Conservation (phyloP, 2,797 vertebrate genomes). For the Octomys mimax region DNA sequence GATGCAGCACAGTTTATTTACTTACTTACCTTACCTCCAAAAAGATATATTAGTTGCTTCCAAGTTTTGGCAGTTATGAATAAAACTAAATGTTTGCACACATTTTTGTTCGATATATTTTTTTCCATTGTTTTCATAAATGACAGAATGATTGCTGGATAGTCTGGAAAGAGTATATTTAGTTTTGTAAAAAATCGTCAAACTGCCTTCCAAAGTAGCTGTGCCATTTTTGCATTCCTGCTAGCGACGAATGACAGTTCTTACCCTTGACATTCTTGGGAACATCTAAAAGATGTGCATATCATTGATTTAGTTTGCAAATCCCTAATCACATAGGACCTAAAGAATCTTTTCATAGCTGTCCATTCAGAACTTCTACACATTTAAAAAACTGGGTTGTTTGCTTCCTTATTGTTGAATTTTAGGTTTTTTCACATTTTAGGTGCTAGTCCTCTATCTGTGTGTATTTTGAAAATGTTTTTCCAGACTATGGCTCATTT, state of each 20-base stretch:
- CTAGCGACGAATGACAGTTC: background rate
- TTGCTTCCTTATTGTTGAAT: constrained; percentile 43
- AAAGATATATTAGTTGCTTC: background rate
- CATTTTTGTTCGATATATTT: background rate
- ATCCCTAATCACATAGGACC: background rate
- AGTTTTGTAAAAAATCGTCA: constrained; percentile 14
- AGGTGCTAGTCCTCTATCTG: background rate
- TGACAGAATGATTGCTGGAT: background rate
- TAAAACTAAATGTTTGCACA: background rate
- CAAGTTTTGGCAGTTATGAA: background rate
- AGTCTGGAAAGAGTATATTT: background rate
- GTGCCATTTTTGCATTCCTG: background rate
- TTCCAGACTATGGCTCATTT: background rate
- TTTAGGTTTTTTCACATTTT: constrained; percentile 5
- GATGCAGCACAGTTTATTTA: background rate
- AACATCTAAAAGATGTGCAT: background rate
- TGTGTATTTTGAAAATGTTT: constrained; percentile 12
- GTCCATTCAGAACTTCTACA: background rate
- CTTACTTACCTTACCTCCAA: background rate
- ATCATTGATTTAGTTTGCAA: background rate
- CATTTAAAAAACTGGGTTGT: background rate
- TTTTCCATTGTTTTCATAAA: background rate
- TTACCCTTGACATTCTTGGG: background rate
- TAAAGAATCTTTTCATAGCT: background rate
- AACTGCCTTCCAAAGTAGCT: background rate